A percentile compares a stretch with the other conserved stretches of the same genome.
These are phyloP conservation scores for Anthopleura sola DNA, from an alignment of 64 coral and sea anemone species.

Conservation along the genomic window DNA sequence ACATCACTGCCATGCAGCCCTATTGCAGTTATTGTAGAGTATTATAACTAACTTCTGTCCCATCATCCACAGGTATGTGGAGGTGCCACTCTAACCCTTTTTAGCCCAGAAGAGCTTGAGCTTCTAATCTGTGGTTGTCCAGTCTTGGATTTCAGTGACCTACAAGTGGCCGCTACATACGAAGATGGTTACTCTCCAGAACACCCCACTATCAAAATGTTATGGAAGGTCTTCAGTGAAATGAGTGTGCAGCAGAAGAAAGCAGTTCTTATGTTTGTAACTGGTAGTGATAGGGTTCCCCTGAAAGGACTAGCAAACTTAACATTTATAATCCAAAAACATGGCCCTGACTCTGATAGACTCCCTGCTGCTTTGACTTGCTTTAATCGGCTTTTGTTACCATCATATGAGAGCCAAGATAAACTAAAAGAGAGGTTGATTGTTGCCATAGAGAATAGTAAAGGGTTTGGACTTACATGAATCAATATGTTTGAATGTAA, in stretches of 20 bases:
- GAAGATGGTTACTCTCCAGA: constrained; percentile 70
- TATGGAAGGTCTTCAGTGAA: constrained; percentile 76
- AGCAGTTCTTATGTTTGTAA: constrained; percentile 85
- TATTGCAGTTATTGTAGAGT: no score
- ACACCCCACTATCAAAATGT: constrained; percentile 62
- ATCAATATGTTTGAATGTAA: neutral
- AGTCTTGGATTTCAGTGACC: constrained; percentile 72
- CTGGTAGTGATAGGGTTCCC: constrained; percentile 93
- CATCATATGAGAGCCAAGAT: constrained; percentile 55
- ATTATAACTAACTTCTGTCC: no score
- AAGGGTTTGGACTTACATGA: constrained; percentile 90
- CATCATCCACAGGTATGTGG: constrained; percentile 99
- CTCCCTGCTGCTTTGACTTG: constrained; percentile 87
- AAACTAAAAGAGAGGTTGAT: constrained; percentile 71
- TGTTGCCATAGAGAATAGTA: constrained; percentile 93
- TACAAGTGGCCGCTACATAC: constrained; percentile 68
- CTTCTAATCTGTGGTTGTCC: constrained; percentile 86
- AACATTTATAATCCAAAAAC: constrained; percentile 80
- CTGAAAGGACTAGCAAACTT: constrained; percentile 77
- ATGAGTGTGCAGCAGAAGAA: constrained; percentile 88
- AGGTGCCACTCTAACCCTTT: constrained; percentile 69
- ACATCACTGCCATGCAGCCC: no score
- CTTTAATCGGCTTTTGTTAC: constrained; percentile 91
- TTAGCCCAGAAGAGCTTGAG: constrained; percentile 78
- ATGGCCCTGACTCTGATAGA: constrained; percentile 72